Base-by-base conservation (phyloP, 2,797 vertebrate genomes). In the Pangasius mekongensis region DNA sequence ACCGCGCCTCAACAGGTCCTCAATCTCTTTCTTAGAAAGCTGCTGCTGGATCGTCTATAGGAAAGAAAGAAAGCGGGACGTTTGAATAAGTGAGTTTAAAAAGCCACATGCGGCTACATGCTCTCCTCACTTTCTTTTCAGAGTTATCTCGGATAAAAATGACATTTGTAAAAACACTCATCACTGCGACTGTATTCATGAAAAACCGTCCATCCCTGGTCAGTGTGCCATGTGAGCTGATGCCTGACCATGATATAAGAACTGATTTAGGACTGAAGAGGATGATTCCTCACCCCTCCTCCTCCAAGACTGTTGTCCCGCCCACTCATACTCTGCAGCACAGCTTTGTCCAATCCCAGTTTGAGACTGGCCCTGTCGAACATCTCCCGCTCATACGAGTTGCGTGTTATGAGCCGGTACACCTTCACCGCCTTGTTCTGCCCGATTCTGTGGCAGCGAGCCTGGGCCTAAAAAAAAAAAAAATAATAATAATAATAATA, bases 351-450 rank as follows among this genome's bases (percentile, higher is more conserved):
- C 90, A 99, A 94, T 33, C 99, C 99, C 93, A 99, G 94, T 91
- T 99, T 99, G 91, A 99, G 96, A 91, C 99, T 99, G 90, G 99
- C 99, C 33, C 98, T 97, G 94, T 99, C 99, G 83, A 99, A 99
- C 99, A 99, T 99, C 92, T 99, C 99, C 66, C 99, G 95, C 90
- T 99, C 99, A 43, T 99, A 99, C 0, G 98, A 99, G 92, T 99
- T 99, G 30, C 98, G 97, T 56, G 99, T 99, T 93, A 99, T 98
- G 89, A 99, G 94, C 43, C 99, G 97, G 93, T 99, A 99, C 87
- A 99, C 98, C 94, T 99, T 99, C 92, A 99, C 99, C 1, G 99
- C 98, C 94, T 99, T 99, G 96, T 99, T 97, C 95, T 99, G 99
- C 92, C 99, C 99, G 80, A 99, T 99, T 91, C 99, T 95, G 91